These are phyloP conservation scores for Corydoras sp. DNA, from an alignment of 2,113 vertebrate species.

Conservation along the genomic window DNA sequence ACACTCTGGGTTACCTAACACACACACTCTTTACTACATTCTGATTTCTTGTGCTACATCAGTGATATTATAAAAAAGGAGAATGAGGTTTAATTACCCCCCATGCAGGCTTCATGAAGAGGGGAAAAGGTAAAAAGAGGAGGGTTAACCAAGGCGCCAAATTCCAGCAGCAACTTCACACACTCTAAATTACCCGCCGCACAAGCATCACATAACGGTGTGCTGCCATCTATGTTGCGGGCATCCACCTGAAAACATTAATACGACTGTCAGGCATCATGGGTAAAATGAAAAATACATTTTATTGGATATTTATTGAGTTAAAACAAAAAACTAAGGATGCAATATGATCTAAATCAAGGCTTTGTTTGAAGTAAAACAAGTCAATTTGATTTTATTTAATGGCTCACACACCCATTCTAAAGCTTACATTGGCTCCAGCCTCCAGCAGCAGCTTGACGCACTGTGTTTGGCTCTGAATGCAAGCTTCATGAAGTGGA, in stretches of 20 bases:
- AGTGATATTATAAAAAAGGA: not conserved
- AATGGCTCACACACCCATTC: not conserved
- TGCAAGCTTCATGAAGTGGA: constrained; percentile 62
- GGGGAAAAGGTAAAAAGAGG: constrained; percentile 80
- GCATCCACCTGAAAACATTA: constrained; percentile 76
- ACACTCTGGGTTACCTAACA: constrained; percentile 78
- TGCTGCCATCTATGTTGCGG: constrained; percentile 86
- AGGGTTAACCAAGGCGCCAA: constrained; percentile 81
- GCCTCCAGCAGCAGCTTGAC: constrained; percentile 62
- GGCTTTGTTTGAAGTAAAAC: no score
- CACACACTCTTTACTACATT: not conserved
- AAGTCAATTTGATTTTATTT: not conserved
- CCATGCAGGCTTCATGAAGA: constrained; percentile 91
- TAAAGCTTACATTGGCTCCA: constrained; percentile 71
- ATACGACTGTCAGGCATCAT: not conserved
- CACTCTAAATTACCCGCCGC: constrained; percentile 82
- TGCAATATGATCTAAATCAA: no score
- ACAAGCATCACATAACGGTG: constrained; percentile 84
- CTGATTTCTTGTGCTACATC: no score
- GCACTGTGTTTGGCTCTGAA: constrained; percentile 56
- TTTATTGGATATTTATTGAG: not conserved
- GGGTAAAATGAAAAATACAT: not conserved
- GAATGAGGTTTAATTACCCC: constrained; percentile 59
- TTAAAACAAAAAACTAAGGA: not conserved
- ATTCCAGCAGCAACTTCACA: constrained; percentile 73